Conservation (phyloP, 2,888 invertebrate species). For the Ommatoiulus sabulosus region DNA sequence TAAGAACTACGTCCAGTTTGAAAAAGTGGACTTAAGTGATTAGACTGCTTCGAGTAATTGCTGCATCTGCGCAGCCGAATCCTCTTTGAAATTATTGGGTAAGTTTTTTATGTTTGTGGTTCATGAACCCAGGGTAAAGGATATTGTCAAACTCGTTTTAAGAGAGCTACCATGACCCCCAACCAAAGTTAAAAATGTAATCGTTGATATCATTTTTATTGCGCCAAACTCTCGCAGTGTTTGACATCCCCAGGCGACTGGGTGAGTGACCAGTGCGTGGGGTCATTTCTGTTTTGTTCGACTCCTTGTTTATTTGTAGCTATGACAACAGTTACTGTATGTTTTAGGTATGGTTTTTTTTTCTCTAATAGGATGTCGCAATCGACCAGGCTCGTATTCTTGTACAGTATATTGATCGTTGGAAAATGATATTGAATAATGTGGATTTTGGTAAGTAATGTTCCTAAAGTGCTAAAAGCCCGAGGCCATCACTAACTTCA, state of each 20-base stretch:
- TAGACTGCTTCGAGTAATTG: too few species aligned
- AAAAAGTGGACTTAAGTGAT: too few species aligned
- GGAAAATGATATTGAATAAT: neutral
- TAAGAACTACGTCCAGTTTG: too few species aligned
- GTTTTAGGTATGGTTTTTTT: neutral
- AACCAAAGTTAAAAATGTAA: neutral
- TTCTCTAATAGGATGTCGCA: neutral
- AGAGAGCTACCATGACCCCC: neutral
- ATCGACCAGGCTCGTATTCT: neutral
- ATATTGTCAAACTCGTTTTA: neutral
- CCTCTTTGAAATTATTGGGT: too few species aligned
- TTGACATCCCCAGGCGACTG: neutral
- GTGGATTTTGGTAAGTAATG: neutral
- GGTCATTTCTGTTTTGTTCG: neutral
- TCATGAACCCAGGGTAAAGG: neutral
- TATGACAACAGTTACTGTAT: neutral
- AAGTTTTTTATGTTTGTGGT: too few species aligned
- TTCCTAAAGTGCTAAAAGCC: neutral
- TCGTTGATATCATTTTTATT: neutral
- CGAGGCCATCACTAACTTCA: neutral
- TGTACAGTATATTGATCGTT: neutral
- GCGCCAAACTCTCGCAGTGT: neutral
- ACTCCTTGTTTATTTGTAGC: neutral
- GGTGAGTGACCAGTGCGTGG: neutral
- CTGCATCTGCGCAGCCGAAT: too few species aligned